Evolutionary conservation across 2,888 invertebrate species (phyloP).

Genomic region (Cylindroiulus punctatus): DNA sequence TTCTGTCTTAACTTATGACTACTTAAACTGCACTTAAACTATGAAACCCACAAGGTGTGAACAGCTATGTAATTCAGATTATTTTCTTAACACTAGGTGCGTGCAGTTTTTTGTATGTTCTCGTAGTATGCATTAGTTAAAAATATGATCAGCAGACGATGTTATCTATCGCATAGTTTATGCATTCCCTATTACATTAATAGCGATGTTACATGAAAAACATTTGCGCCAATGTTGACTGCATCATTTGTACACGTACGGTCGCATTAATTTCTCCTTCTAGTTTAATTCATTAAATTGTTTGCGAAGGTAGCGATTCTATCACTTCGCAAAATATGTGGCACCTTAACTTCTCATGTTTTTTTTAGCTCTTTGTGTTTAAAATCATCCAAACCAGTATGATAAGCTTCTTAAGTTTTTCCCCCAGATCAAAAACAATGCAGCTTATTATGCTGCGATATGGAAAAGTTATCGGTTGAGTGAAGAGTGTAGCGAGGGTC

Average conservation of each 20-base stretch:
- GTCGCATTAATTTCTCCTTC: neutral
- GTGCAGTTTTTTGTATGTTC: too few species aligned
- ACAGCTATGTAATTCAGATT: too few species aligned
- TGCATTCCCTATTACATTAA: too few species aligned
- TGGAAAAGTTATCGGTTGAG: slow-evolving; percentile 49
- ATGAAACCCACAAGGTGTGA: too few species aligned
- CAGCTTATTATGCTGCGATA: slow-evolving; percentile 26
- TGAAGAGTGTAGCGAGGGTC: slow-evolving; percentile 48
- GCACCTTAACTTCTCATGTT: slow-evolving; percentile 5
- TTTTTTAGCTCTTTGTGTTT: neutral
- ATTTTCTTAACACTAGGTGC: too few species aligned
- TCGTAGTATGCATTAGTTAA: too few species aligned
- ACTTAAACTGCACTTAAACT: too few species aligned
- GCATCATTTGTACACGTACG: neutral
- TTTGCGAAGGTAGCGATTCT: neutral
- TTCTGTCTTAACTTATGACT: too few species aligned
- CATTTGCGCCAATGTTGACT: neutral
- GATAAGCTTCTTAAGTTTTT: slow-evolving; percentile 8
- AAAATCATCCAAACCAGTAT: neutral
- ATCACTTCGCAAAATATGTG: neutral
- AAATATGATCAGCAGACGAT: too few species aligned
- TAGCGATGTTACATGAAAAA: too few species aligned
- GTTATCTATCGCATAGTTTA: too few species aligned
- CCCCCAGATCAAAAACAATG: slow-evolving; percentile 37
- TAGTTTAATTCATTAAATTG: neutral